A percentile compares a stretch with the other conserved stretches of the same genome.
Evolutionary conservation across 2,797 vertebrate species (phyloP).

Genomic region (Hydrocynus forskahlii): DNA sequence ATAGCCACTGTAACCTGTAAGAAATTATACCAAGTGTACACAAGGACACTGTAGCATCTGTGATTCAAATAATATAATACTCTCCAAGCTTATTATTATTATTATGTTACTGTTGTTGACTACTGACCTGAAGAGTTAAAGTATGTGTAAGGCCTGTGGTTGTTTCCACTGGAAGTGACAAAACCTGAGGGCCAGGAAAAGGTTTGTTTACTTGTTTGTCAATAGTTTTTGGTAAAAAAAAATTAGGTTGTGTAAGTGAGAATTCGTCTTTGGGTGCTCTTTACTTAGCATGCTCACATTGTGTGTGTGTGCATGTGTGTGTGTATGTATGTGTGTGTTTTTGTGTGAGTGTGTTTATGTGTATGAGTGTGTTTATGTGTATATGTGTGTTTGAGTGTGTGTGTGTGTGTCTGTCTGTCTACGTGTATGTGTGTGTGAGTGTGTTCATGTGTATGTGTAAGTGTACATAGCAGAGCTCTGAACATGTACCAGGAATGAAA

Average conservation of each 20-base stretch:
- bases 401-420: too few relatives aligned
- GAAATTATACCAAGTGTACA: constrained; percentile 1
- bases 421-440: too few relatives aligned
- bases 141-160: not conserved
- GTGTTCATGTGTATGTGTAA: too few relatives aligned
- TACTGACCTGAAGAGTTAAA: constrained; percentile 65
- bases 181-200: constrained; percentile 60
- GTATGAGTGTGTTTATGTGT: too few relatives aligned
- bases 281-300: too few relatives aligned
- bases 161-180: constrained; percentile 47
- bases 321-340: too few relatives aligned
- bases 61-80: not conserved
- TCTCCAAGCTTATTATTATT: not conserved
- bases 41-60: not conserved
- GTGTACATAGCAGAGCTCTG: too few relatives aligned
- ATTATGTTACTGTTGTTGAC: not conserved
- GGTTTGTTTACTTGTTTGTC: not conserved
- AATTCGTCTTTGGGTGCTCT: not conserved
- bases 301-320: too few relatives aligned
- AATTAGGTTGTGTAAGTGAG: not conserved
- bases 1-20: constrained; percentile 63
- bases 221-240: not conserved
- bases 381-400: too few relatives aligned
- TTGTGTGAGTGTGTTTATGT: too few relatives aligned
- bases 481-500: too few relatives aligned